Evolutionary conservation across 2,797 vertebrate species (phyloP), one percentile per base, ranked within the genome.

Genomic region (Enteromius unitaeniatus): DNA sequence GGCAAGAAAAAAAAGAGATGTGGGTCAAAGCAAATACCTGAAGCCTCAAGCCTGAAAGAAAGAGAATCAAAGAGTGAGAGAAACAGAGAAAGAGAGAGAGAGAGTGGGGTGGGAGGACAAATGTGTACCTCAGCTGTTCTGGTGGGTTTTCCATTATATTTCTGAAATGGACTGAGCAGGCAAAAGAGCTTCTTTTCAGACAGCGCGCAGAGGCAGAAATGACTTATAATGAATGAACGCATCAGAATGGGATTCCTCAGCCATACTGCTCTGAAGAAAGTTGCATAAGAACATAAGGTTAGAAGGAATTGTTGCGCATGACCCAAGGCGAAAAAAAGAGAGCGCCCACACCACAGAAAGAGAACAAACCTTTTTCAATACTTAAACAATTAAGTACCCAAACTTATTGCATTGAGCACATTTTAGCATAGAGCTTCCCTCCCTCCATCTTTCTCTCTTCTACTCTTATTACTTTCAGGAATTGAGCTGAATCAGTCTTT

Each of bases 41-140:
- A 81, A 72, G 55, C 79, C 65, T 34, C 55, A 53, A 80, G 49
- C 65, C 19, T 51, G 42, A 78, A 62, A 81, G 72, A 37, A 34
- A 49, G 40, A 72, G 64, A 81, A 49, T 70, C 51, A 68, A 55
- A 79, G 58, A 79, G 8, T 47, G n/a, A 73, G 34, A 83, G 28
- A 78, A 28, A 31, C 68, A 58, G 75, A 83, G 49, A 79, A 21
- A 75, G 53, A 60, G 42, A 21, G 75, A 37, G 40, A 42, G 62
- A 42, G 55, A 31, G 42, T 6, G 26, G 26, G 40, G 72, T 47
- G 47, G 55, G 37, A 81, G 81, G 31, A 84, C 87, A 90, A 88
- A 86, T 87, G 85, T 82, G 87, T 88, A 88, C 87, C 87, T 88
- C 88, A 89, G 88, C 88, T 88, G 87, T 88, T 88, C 87, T 85